Conservation (phyloP, 1,140 invertebrate species). For the Cyclargus thomasi region DNA sequence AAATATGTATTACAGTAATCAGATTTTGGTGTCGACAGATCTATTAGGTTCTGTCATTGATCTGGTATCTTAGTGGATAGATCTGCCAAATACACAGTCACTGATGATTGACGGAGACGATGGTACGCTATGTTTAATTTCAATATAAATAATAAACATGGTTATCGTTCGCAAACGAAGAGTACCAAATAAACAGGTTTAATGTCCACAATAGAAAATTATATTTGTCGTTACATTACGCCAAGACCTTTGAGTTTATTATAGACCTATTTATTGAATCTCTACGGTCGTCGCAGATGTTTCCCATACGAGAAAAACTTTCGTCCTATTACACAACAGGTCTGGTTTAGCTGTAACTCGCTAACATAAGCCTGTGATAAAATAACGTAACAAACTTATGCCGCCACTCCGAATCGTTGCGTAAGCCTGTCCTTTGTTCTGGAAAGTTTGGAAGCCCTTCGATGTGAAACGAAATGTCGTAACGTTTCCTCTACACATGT, state of each 20-base stretch:
- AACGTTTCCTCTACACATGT: not conserved
- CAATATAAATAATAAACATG: not conserved
- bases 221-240: not conserved
- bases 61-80: not conserved
- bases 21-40: not conserved
- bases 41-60: not conserved
- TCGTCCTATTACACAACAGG: not conserved
- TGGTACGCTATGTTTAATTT: not conserved
- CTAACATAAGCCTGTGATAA: not conserved
- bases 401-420: not conserved
- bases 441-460: not conserved
- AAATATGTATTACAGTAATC: not conserved
- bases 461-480: not conserved
- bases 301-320: not conserved
- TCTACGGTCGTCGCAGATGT: not conserved
- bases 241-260: not conserved
- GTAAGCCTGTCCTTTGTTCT: not conserved
- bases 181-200: not conserved
- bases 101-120: slow-evolving; percentile 5
- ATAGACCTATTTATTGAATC: not conserved
- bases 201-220: not conserved
- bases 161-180: not conserved
- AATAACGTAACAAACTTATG: not conserved
- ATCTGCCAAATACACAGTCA: not conserved
- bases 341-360: not conserved